Evolutionary conservation across 2,888 invertebrate genomes (phyloP).

Genomic region (Neocrepidodera transversa): DNA sequence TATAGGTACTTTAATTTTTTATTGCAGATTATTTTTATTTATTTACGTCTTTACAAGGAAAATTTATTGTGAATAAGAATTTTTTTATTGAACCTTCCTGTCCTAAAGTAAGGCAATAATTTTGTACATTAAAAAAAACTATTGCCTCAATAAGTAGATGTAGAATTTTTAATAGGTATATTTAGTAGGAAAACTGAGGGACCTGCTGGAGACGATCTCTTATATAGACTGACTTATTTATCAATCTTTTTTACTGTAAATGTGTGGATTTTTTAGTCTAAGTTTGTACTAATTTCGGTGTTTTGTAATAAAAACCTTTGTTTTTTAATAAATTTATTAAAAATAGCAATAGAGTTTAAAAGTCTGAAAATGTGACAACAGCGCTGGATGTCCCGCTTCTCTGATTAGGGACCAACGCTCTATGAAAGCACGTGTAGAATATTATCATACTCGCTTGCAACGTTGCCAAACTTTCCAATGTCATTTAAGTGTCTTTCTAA

Average conservation of each 20-base stretch:
- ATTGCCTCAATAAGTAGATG: neutral
- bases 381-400: constrained; percentile 14
- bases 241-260: neutral
- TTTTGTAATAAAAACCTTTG: neutral
- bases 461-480: constrained; percentile 7
- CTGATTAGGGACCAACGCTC: constrained; percentile 22
- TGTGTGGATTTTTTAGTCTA: neutral
- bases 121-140: neutral
- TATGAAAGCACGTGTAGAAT: constrained; percentile 24
- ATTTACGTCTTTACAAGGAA: no score
- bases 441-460: constrained; percentile 1
- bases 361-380: constrained; percentile 2
- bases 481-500: no score
- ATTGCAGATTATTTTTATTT: no score
- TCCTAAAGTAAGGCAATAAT: no score
- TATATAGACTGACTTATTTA: neutral
- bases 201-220: neutral
- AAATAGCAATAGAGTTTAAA: neutral
- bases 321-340: neutral
- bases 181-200: neutral
- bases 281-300: neutral
- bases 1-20: no score
- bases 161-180: neutral
- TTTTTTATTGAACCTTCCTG: no score
- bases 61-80: no score